phyloP scores from a whole-genome alignment of 2,797 vertebrate species.

The Danio tinwini region DNA sequence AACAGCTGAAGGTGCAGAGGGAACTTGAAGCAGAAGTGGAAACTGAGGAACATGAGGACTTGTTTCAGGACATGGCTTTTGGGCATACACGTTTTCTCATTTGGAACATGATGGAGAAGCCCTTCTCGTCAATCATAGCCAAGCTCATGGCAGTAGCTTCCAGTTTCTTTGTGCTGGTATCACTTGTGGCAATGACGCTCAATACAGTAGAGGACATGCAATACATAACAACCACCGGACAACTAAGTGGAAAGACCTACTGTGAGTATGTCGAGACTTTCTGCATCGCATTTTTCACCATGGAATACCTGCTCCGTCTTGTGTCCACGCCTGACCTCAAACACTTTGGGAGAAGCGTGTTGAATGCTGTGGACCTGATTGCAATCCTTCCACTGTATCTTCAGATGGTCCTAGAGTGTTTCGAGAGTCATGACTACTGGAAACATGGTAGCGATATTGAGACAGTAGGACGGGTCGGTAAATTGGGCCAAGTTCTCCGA shows the following conservation, averaged over 20 bases:
- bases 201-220: constrained; percentile 79
- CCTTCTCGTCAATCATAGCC: constrained; percentile 77
- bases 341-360: constrained; percentile 71
- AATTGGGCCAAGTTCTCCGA: constrained; percentile 78
- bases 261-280: constrained; percentile 76
- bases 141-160: constrained; percentile 80
- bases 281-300: constrained; percentile 81
- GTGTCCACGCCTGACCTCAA: constrained; percentile 72
- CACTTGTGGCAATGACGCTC: constrained; percentile 81
- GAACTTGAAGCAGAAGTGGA: constrained; percentile 78
- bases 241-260: constrained; percentile 71
- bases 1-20: constrained; percentile 78
- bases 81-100: constrained; percentile 67
- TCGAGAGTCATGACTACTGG: constrained; percentile 64
- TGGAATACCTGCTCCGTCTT: constrained; percentile 78
- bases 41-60: constrained; percentile 62
- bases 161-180: constrained; percentile 80
- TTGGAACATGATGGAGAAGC: constrained; percentile 83
- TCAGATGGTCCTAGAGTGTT: constrained; percentile 76
- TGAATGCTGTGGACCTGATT: constrained; percentile 80
- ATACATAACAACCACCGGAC: constrained; percentile 49
- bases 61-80: constrained; percentile 77
- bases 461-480: constrained; percentile 72
- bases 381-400: constrained; percentile 82
- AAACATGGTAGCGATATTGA: constrained; percentile 69